A percentile compares a stretch with the other conserved stretches of the same genome.
Conservation (phyloP, 2,888 invertebrate genomes). For the Drosophila prostipennis region DNA sequence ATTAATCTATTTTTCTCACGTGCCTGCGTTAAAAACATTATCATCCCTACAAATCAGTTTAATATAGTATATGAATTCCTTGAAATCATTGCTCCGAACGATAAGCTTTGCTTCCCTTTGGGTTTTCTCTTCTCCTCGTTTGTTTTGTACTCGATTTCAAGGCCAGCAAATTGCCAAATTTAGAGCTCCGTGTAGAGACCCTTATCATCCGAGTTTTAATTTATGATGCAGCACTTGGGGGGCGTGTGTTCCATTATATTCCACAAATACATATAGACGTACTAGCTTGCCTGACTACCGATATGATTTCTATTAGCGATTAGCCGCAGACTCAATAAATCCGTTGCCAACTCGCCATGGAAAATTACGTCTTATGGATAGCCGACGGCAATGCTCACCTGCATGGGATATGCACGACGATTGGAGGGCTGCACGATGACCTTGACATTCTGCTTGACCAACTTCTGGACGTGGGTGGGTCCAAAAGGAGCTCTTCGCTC, state of each 20-base stretch:
- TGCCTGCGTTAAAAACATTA: conserved; percentile 10
- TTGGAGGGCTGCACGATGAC: conserved; percentile 99
- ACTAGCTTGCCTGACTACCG: conserved; percentile 21
- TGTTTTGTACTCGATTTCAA: conserved; percentile 53
- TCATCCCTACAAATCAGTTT: conserved; percentile 15
- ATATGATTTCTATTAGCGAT: conserved; percentile 35
- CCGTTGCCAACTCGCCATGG: conserved; percentile 33
- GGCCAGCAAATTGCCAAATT: conserved; percentile 61
- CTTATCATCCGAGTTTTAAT: conserved; percentile 61
- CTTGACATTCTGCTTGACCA: conserved; percentile 94
- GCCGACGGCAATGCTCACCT: conserved; percentile 85
- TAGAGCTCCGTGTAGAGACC: conserved; percentile 23
- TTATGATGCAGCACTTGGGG: conserved; percentile 56
- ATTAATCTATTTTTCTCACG: conserved; percentile 18
- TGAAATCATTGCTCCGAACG: conserved; percentile 20
- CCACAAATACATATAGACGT: conserved; percentile 4
- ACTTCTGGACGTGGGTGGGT: conserved; percentile 94
- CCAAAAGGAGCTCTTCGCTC: conserved; percentile 97
- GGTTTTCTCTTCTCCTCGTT: conserved; percentile 16
- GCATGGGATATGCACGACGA: conserved; percentile 98
- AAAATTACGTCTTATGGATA: conserved; percentile 8
- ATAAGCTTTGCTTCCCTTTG: conserved; percentile 25
- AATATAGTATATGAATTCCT: conserved; percentile 18
- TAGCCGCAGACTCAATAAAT: conserved; percentile 28
- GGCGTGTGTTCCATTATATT: conserved; percentile 31